Conservation (phyloP, 2,888 invertebrate species). For the Ariolimax columbianus region DNA sequence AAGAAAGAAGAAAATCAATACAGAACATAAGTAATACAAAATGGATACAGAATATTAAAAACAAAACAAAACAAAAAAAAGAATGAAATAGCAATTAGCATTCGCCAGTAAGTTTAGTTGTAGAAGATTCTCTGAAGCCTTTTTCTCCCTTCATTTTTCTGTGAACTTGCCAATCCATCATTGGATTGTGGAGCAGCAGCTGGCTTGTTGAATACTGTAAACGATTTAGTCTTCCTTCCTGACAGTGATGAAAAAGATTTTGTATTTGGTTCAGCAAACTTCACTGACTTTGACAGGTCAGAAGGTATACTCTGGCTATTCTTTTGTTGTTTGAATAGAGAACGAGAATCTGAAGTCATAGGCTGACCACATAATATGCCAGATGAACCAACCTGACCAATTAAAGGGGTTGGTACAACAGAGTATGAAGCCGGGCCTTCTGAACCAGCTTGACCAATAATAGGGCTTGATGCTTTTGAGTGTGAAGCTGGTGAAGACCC, state of each 20-base stretch:
- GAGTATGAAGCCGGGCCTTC: too few relatives aligned
- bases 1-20: too few relatives aligned
- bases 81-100: neutral
- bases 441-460: slow-evolving; percentile 40
- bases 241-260: slow-evolving; percentile 18
- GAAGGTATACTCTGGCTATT: slow-evolving; percentile 53
- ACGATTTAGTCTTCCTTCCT: neutral
- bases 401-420: slow-evolving; percentile 51
- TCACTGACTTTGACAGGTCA: slow-evolving; percentile 62
- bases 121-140: slow-evolving; percentile 56
- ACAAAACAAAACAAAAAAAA: too few relatives aligned
- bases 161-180: neutral
- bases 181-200: neutral
- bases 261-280: slow-evolving; percentile 66
- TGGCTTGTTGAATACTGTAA: neutral
- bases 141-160: neutral
- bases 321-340: slow-evolving; percentile 51
- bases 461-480: slow-evolving; percentile 49
- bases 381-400: slow-evolving; percentile 28
- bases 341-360: slow-evolving; percentile 31
- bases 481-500: neutral
- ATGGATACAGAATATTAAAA: too few relatives aligned
- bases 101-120: slow-evolving; percentile 53
- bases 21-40: too few relatives aligned
- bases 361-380: slow-evolving; percentile 27